phyloP scores from a whole-genome alignment of 2,797 vertebrate species.

The Nothura maculosa region DNA sequence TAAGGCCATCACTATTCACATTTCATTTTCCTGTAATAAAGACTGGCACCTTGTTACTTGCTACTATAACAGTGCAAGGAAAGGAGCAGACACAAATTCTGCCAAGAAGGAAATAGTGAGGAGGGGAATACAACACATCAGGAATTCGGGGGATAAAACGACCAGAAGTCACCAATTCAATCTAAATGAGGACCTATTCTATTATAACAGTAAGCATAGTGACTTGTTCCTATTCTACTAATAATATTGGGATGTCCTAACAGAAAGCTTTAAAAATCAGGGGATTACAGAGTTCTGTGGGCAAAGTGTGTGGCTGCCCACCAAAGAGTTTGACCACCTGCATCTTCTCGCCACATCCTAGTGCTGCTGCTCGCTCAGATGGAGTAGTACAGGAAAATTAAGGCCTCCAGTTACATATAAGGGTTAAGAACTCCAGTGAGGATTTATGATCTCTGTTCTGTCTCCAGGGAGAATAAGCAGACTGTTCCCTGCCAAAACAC shows the following conservation, averaged over 20 bases:
- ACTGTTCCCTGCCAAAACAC: conserved; percentile 52
- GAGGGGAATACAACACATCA: background rate
- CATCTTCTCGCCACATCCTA: background rate
- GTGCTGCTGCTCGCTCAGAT: background rate
- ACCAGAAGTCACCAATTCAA: fast-evolving
- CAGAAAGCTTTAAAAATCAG: fast-evolving
- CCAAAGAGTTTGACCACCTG: background rate
- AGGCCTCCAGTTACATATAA: conserved; percentile 35
- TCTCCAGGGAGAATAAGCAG: conserved; percentile 73
- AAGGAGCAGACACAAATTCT: background rate
- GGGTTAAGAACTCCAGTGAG: conserved; percentile 56
- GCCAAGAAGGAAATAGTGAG: background rate
- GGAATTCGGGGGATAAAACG: background rate
- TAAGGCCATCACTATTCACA: background rate
- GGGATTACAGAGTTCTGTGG: background rate
- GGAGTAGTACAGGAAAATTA: conserved; percentile 12
- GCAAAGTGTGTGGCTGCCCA: background rate
- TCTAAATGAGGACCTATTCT: background rate
- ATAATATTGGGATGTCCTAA: background rate
- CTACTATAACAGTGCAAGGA: background rate
- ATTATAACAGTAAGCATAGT: background rate
- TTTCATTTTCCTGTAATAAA: background rate
- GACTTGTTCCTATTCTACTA: background rate
- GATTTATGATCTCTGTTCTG: conserved; percentile 52
- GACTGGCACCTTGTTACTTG: background rate